Percentiles rank a stretch among this genome's conserved stretches.
Conservation (phyloP, 2,797 vertebrate species). For the Pygocentrus nattereri region DNA sequence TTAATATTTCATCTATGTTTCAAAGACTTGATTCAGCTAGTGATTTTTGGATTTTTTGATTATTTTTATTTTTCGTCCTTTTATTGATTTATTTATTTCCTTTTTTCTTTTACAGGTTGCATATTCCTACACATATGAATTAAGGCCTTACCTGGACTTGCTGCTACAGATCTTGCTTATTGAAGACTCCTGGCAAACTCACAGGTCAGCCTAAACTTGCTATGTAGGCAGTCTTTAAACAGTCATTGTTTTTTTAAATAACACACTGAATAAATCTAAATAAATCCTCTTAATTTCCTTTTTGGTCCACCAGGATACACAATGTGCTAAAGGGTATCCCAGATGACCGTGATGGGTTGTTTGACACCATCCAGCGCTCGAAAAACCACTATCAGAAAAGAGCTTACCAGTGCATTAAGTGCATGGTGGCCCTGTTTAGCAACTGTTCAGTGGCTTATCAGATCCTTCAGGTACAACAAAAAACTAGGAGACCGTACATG, state of each 20-base stretch:
- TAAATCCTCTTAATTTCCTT: neutral
- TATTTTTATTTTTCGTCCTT: neutral
- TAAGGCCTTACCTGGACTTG: conserved; percentile 98
- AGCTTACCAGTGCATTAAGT: conserved; percentile 99
- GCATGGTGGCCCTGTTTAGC: conserved; percentile 99
- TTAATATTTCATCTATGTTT: no score
- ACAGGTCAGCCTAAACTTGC: conserved; percentile 83
- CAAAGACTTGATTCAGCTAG: no score
- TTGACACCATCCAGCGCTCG: conserved; percentile 99
- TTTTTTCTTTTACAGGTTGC: conserved; percentile 84
- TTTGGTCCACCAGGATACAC: conserved; percentile 87
- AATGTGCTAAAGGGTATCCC: conserved; percentile 99
- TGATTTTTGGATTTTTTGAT: neutral
- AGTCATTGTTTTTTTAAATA: neutral
- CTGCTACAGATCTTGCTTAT: conserved; percentile 98
- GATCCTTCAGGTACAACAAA: conserved; percentile 90
- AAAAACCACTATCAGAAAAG: conserved; percentile 99
- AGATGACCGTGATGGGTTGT: conserved; percentile 96
- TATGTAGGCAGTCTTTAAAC: neutral
- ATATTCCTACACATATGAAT: conserved; percentile 98
- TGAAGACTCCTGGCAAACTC: conserved; percentile 99
- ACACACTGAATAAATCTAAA: neutral
- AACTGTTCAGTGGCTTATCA: conserved; percentile 99
- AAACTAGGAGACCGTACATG: neutral
- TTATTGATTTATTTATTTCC: neutral